These are phyloP conservation scores for Odontocerum albicorne DNA, from an alignment of 2,888 invertebrate species.

Conservation along the genomic window DNA sequence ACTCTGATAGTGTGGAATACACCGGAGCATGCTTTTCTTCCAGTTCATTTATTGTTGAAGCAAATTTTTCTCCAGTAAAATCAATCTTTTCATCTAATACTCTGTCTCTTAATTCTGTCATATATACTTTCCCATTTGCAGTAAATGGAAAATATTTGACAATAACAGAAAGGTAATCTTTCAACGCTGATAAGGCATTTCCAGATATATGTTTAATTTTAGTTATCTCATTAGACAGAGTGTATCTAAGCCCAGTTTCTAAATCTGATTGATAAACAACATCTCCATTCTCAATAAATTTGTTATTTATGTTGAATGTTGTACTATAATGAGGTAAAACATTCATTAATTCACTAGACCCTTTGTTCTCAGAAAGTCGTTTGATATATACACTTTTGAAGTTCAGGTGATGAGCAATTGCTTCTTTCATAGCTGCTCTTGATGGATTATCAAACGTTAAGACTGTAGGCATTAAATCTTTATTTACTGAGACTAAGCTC, in stretches of 20 bases:
- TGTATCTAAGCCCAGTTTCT: constrained; percentile 82
- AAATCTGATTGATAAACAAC: constrained; percentile 83
- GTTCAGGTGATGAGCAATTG: constrained; percentile 58
- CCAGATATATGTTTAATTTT: constrained; percentile 68
- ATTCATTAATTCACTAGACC: constrained; percentile 49
- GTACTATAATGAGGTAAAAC: too few relatives aligned
- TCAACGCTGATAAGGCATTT: constrained; percentile 71
- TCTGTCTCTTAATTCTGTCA: constrained; percentile 62
- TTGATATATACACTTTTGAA: too few relatives aligned
- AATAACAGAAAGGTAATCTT: constrained; percentile 71
- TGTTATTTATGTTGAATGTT: constrained; percentile 17
- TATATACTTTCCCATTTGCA: constrained; percentile 63
- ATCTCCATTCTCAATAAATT: constrained; percentile 46
- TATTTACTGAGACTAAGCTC: constrained; percentile 56
- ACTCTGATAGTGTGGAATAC: constrained; percentile 58
- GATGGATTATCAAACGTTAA: constrained; percentile 50
- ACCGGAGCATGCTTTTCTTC: constrained; percentile 61
- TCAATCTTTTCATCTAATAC: constrained; percentile 52
- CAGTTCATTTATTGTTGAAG: constrained; percentile 55
- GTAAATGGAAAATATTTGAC: constrained; percentile 80
- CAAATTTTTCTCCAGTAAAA: constrained; percentile 63
- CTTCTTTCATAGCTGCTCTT: constrained; percentile 50
- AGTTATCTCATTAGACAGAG: constrained; percentile 82
- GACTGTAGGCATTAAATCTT: constrained; percentile 44
- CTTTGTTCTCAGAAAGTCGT: constrained; percentile 42